These are phyloP conservation scores for Emydocephalus ijimae DNA, from an alignment of 2,113 vertebrate species.

Conservation along the genomic window DNA sequence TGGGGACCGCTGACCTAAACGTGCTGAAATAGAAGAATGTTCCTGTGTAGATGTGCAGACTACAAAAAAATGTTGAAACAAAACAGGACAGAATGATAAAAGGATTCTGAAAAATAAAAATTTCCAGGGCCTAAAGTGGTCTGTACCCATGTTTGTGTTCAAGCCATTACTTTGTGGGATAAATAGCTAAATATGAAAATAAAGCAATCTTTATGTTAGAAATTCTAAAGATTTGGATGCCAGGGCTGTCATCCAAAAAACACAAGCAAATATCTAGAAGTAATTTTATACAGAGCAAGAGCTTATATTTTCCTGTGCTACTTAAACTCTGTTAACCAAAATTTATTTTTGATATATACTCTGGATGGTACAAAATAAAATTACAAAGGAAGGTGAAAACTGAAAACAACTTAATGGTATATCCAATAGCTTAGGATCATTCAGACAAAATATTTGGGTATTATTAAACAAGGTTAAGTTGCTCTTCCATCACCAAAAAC, in stretches of 20 bases:
- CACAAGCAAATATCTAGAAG: not conserved
- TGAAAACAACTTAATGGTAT: constrained; percentile 1
- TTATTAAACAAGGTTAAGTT: constrained; percentile 7
- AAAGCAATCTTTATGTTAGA: not conserved
- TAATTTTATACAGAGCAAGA: constrained; percentile 1
- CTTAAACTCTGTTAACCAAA: not conserved
- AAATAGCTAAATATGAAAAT: not conserved
- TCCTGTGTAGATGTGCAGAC: not conserved
- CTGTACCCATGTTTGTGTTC: not conserved
- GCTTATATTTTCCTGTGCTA: not conserved
- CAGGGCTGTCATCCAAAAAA: not conserved
- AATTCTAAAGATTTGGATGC: not conserved
- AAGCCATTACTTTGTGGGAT: not conserved
- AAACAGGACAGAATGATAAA: not conserved
- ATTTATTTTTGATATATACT: not conserved
- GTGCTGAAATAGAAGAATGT: not conserved
- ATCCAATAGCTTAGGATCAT: not conserved
- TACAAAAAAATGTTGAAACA: not conserved
- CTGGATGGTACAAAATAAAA: not conserved
- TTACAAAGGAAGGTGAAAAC: not conserved
- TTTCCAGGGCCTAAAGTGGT: not conserved
- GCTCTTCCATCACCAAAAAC: constrained; percentile 29
- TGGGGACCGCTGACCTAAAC: not conserved
- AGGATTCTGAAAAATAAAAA: not conserved
- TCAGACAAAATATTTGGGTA: not conserved